phyloP scores from a whole-genome alignment of 2,113 vertebrate genomes.

The Rutilus rutilus region DNA sequence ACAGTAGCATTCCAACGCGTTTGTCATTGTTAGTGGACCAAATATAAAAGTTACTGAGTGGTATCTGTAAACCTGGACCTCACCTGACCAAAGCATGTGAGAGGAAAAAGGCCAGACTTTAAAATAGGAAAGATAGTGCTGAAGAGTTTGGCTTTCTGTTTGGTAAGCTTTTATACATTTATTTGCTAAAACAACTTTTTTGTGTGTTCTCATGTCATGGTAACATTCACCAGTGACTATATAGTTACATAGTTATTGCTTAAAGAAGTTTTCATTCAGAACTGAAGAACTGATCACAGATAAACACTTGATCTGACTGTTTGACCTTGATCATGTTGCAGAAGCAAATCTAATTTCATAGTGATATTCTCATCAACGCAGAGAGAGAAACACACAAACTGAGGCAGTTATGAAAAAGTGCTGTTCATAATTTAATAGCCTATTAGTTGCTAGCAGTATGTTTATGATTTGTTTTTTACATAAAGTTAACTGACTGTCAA shows the following conservation, averaged over 20 bases:
- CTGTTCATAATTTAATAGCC: constrained; percentile 25
- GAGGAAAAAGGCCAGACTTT: background rate
- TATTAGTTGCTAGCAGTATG: constrained; percentile 25
- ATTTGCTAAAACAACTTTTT: background rate
- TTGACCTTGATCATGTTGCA: constrained; percentile 7
- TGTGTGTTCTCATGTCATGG: background rate
- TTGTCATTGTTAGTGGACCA: no score
- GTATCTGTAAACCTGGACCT: background rate
- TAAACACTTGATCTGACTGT: background rate
- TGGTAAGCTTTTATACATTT: background rate
- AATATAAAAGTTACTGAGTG: no score
- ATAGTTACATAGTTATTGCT: background rate
- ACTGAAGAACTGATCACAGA: background rate
- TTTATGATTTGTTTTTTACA: constrained; percentile 26
- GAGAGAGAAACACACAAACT: constrained; percentile 14
- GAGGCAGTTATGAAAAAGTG: background rate
- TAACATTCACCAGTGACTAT: background rate
- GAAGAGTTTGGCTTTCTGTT: background rate
- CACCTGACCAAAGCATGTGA: background rate
- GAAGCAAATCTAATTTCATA: background rate
- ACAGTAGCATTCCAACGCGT: no score
- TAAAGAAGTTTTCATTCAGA: background rate
- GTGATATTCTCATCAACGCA: background rate
- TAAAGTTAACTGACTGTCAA: constrained; percentile 38
- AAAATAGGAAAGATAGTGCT: background rate